Evolutionary conservation across 2,113 vertebrate genomes (phyloP), one percentile per base, ranked within the genome.

Genomic region (Conger conger): DNA sequence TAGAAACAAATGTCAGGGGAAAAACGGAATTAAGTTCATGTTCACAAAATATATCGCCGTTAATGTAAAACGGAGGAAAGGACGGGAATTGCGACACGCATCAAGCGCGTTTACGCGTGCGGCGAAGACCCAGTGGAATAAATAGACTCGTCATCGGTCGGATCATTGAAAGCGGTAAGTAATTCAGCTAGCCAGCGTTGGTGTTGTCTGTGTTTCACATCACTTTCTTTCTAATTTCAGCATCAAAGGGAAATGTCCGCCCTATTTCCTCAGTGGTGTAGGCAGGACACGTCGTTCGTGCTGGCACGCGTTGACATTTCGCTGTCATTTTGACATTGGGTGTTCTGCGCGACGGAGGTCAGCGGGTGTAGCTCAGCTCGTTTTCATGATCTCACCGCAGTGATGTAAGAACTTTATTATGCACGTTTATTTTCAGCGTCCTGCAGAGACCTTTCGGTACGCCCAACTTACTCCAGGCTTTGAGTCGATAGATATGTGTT

Each of bases 21-120:
- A 27, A 60, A 30, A 37, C 42, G 42, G 73, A 84, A 60, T 80
- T 45, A 85, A 85, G 54, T 85, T 85, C 3, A 83, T 83, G n/a
- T 76, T 38, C 33, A n/a, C n/a, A 9, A 15, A 68, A 78, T 37
- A 78, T 17, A 78, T 78, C 11, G 16, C 30, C 37, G 2, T 78
- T 20, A 38, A 78, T 36, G 76, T 78, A 38, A 50, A 13, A 9
- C 9, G 9, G 20, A 78, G 20, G 36, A 77, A 77, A 77, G 30
- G 8, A 37, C 76, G 38, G 5, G 37, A 78, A 38, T 17, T 78
- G 15, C 20, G 36, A 17, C 76, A 36, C 35, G 36, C 18, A 38
- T 20, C 4, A 16, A 17, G 33, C 11, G 16, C 35, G 18, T 37
- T 78, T 38, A 78, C 37, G 36, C 38, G 15, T 37, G 6, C 68